Base-by-base conservation (phyloP, 2,113 vertebrate genomes). In the Upupa epops region DNA sequence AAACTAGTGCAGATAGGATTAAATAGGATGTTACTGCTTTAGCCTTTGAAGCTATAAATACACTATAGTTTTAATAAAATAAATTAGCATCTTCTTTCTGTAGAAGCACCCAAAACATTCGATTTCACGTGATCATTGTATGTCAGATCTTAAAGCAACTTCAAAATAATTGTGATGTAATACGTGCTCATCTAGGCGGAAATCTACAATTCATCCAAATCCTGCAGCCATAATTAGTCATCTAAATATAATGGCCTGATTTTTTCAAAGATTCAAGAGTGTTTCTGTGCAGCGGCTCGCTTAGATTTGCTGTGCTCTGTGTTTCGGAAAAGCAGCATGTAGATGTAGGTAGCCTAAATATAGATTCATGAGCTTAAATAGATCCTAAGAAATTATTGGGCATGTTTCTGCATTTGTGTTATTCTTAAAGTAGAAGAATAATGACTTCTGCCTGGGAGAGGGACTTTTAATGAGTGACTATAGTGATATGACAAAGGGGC, bases 211-310 rank as follows among this genome's bases (percentile, higher is more conserved):
- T 91, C 11, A 6, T 56, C 85, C 46, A 74, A 66, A 59, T 69
- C 56, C 61, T 40, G 25, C 60, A 82, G 70, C 61, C 37, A 28
- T 91, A 91, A 84, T 95, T 91, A 89, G 63, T 21, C 34, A 59
- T 75, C 91, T 93, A 94, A 95, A 94, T 95, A 85, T 90, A 95
- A 79, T 11, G 45, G 75, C 94, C 92, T 95, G 87, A 17, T 92
- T 94, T 83, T 36, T 40, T 42, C 40, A 8, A 63, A 84, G 73
- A 74, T 42, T 51, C 28, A 58, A 92, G 83, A 12, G 5, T n/a
- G 24, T 76, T 46, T 63, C 52, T 56, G 77, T 80, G 13, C 70
- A 70, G 84, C 3, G 9, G 32, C 70, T 92, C 49, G 64, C 68
- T 37, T 6, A 54, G 73, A 58, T 83, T 40, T 92, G 91, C 94